Base-by-base conservation (phyloP, 2,888 invertebrate genomes). In the Amaurobius ferox region DNA sequence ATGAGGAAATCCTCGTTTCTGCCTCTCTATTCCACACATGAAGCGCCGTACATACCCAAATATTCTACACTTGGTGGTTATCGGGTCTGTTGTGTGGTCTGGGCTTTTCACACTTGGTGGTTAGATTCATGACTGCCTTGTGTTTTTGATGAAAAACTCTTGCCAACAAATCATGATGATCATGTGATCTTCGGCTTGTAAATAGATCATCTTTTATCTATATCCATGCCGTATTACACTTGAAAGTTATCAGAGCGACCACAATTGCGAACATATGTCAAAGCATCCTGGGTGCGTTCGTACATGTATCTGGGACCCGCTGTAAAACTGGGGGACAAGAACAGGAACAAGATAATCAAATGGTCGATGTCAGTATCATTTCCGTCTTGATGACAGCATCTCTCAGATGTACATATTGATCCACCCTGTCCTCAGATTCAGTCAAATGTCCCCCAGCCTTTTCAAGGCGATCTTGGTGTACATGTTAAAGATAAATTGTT, bases 131-230 rank as follows among this genome's bases (percentile, higher is more conserved):
- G 0, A 88, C 23, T 23, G 9, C 23, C 13, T 67, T 32, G 35
- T 86, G 19, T 39, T 88, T n/a, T n/a, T n/a, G n/a, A n/a, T n/a
- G n/a, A n/a, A n/a, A n/a, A n/a, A n/a, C n/a, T n/a, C n/a, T n/a
- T 88, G 90, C 89, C 11, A 90, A 89, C 44, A 92, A 85, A 87
- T 92, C 91, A 16, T 91, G 91, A 55, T 91, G 88, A 89, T 91
- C 89, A 44, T 87, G 79, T 6, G 90, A 2, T 1, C 23, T 72
- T 19, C 87, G 55, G 13, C 48, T n/a, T n/a, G n/a, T n/a, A n/a
- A n/a, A n/a, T n/a, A n/a, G n/a, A n/a, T n/a, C n/a, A n/a, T n/a
- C n/a, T n/a, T n/a, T n/a, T n/a, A n/a, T n/a, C n/a, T n/a, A n/a
- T n/a, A n/a, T n/a, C n/a, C n/a, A n/a, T n/a, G n/a, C n/a, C n/a